Evolutionary conservation across 1,140 invertebrate genomes (phyloP).

Genomic region (Drosophila pectinifera): DNA sequence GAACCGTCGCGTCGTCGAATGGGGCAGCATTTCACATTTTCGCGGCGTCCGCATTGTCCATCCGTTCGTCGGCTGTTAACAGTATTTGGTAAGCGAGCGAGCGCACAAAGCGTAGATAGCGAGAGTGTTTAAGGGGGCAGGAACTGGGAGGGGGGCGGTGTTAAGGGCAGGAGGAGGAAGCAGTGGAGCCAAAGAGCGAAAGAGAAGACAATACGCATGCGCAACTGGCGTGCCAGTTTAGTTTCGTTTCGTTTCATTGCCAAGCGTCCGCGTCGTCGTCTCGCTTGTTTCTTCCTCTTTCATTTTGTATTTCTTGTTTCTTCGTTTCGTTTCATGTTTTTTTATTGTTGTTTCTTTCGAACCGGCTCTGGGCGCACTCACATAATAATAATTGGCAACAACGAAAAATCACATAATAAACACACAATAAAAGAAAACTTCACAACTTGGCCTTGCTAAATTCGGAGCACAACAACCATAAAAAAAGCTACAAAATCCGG

Average conservation of each 20-base stretch:
- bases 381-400: slow-evolving; percentile 77
- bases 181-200: slow-evolving; percentile 14
- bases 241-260: slow-evolving; percentile 66
- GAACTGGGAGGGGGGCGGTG: background rate
- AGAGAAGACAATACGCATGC: slow-evolving; percentile 51
- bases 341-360: slow-evolving; percentile 55
- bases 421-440: slow-evolving; percentile 81
- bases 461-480: slow-evolving; percentile 78
- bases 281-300: slow-evolving; percentile 32
- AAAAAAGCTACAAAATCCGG: slow-evolving; percentile 45
- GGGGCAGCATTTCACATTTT: slow-evolving; percentile 79
- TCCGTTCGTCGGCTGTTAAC: slow-evolving; percentile 52
- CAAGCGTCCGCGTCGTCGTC: slow-evolving; percentile 50
- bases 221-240: slow-evolving; percentile 70
- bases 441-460: slow-evolving; percentile 80
- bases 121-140: slow-evolving; percentile 30
- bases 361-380: slow-evolving; percentile 63
- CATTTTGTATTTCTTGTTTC: slow-evolving; percentile 19
- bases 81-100: slow-evolving; percentile 73
- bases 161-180: slow-evolving; percentile 2
- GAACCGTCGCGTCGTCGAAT: slow-evolving; percentile 73
- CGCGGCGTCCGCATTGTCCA: slow-evolving; percentile 79
- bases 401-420: slow-evolving; percentile 81
- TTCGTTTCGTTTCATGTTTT: slow-evolving; percentile 40
- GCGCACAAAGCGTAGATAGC: slow-evolving; percentile 42